Evolutionary conservation across 1,140 invertebrate genomes (phyloP).

Genomic region (Pseudomyrmex flavicornis): DNA sequence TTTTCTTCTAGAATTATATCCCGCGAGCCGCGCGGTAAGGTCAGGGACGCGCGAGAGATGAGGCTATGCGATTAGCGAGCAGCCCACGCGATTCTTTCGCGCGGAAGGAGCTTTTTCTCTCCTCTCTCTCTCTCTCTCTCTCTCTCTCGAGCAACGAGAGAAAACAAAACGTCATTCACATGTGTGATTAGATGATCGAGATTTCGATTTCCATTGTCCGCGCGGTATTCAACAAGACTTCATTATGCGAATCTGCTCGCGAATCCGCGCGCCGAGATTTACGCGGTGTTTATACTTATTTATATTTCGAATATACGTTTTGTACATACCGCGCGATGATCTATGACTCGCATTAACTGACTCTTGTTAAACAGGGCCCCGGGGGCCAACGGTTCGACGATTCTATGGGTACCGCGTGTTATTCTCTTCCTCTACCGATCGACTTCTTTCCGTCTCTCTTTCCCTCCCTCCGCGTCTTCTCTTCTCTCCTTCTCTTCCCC

Average conservation of each 20-base stretch:
- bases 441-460: conserved; percentile 52
- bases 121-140: too few relatives aligned
- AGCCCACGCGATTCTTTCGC: conserved; percentile 32
- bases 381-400: conserved; percentile 77
- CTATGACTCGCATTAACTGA: conserved; percentile 84
- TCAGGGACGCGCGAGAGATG: conserved; percentile 60
- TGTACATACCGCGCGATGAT: conserved; percentile 82
- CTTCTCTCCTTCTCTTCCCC: conserved; percentile 28
- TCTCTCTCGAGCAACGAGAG: too few relatives aligned
- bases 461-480: conserved; percentile 20
- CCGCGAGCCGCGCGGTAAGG: conserved; percentile 31
- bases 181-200: background rate
- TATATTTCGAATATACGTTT: conserved; percentile 82
- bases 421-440: conserved; percentile 41
- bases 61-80: conserved; percentile 41
- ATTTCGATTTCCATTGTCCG: background rate
- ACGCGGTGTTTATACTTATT: conserved; percentile 84
- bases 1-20: conserved; percentile 53
- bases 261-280: conserved; percentile 81
- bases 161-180: conserved; percentile 22
- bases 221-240: conserved; percentile 61
- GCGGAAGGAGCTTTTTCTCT: too few relatives aligned
- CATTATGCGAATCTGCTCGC: conserved; percentile 74
- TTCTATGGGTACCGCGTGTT: conserved; percentile 64
- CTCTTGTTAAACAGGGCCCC: conserved; percentile 83